These are phyloP conservation scores for Embiotoca jacksoni DNA, from an alignment of 2,113 vertebrate genomes.

Conservation along the genomic window DNA sequence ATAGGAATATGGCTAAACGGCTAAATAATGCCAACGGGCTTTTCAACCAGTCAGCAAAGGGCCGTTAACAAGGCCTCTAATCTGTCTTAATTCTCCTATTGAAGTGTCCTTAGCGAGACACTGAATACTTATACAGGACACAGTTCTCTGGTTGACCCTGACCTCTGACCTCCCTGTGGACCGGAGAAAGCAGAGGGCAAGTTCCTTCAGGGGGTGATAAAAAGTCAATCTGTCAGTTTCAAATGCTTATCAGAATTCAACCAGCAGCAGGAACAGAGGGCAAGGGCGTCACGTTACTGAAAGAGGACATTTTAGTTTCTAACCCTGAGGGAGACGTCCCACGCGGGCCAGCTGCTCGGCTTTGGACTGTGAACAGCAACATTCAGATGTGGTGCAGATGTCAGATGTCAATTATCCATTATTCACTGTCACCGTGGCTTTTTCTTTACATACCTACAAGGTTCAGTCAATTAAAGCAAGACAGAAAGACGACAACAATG, in stretches of 20 bases:
- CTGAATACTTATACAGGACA: neutral
- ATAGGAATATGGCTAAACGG: too few relatives aligned
- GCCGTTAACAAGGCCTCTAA: too few relatives aligned
- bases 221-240: constrained; percentile 3
- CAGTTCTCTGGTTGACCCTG: neutral
- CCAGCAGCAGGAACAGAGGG: constrained; percentile 20
- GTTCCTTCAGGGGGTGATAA: constrained; percentile 3
- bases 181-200: neutral
- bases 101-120: too few relatives aligned
- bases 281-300: constrained; percentile 63
- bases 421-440: neutral
- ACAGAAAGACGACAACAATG: constrained; percentile 1
- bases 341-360: constrained; percentile 57
- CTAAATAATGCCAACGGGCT: too few relatives aligned
- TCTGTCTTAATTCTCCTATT: too few relatives aligned
- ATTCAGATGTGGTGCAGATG: constrained; percentile 34
- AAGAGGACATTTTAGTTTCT: constrained; percentile 11
- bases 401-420: neutral
- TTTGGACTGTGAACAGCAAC: constrained; percentile 2
- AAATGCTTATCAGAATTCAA: constrained; percentile 31
- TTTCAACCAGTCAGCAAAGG: too few relatives aligned
- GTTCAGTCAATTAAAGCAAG: neutral
- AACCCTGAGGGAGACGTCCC: constrained; percentile 35
- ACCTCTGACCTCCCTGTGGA: constrained; percentile 29
- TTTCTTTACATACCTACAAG: neutral